Base-by-base conservation (phyloP, 2,888 invertebrate species). In the Tinea trinotella region DNA sequence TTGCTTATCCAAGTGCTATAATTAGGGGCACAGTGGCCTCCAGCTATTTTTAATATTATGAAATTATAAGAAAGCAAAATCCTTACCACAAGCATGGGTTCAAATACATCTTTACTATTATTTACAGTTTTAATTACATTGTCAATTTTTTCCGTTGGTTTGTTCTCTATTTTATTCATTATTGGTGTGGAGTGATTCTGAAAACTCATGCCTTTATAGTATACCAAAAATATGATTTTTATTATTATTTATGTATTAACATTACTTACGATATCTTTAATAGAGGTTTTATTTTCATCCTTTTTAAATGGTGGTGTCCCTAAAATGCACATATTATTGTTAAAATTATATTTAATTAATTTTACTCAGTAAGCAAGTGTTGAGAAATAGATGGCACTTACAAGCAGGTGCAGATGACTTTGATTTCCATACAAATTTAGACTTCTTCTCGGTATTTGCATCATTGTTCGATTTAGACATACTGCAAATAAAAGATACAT, bases 351-450 rank as follows among this genome's bases (percentile, higher is more conserved):
- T 40, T 3, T n/a, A 3, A 40, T 40, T 40, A 2, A 40, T 40
- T 2, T n/a, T 4, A 4, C 6, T 15, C n/a, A 40, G n/a, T 7
- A 13, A 40, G 15, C 13, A 7, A n/a, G 40, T 6, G 7, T 40
- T 7, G 13, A 3, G 3, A 5, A 40, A 13, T 13, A 40, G 7
- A 40, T 40, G 19, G 22, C 19, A 55, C 56, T 53, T 22, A 35
- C 34, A 49, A 55, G 65, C 53, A 24, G 57, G 34, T 12, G 54
- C 15, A n/a, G 35, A 56, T 3, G 61, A 70, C 56, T 73, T 74
- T 1, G 75, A 72, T 63, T 76, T 78, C 61, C 71, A 77, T 4
- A 76, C 74, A 66, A 78, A 79, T 61, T 72, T 77, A 1, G 71
- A 67, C 59, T 71, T 77, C 56, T 74, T 77, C 54, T 71, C 75